Percentiles rank a stretch among this genome's conserved stretches.
phyloP scores from a whole-genome alignment of 2,888 invertebrate species.

The Mimachlamys varia region DNA sequence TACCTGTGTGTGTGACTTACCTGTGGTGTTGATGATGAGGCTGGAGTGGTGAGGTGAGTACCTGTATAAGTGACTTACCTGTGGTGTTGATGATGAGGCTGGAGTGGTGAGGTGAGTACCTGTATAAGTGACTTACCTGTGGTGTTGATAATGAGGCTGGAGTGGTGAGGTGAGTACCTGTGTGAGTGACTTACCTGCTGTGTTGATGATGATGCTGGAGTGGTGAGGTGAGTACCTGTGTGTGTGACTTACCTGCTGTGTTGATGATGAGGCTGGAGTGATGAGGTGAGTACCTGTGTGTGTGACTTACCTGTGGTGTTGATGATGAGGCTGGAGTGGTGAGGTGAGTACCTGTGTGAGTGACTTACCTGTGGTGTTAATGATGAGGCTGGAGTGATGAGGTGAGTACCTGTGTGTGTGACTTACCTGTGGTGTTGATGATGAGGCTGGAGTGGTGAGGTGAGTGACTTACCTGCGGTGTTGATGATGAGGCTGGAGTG shows the following conservation, averaged over 20 bases:
- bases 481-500: slow-evolving; percentile 12
- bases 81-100: too few species aligned
- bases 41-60: not conserved
- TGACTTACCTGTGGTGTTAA: too few species aligned
- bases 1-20: not conserved
- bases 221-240: not conserved
- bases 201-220: not conserved
- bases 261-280: slow-evolving; percentile 3
- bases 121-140: too few species aligned
- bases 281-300: not conserved
- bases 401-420: not conserved
- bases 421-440: slow-evolving; percentile 28
- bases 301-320: not conserved
- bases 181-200: not conserved
- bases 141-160: too few species aligned
- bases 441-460: slow-evolving; percentile 3
- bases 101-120: too few species aligned
- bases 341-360: not conserved
- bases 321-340: slow-evolving; percentile 13
- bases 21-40: slow-evolving; percentile 5
- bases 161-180: too few species aligned
- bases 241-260: not conserved
- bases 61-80: too few species aligned
- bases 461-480: not conserved
- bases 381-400: too few species aligned